Evolutionary conservation across 2,888 invertebrate species (phyloP).

Genomic region (Heliconius ethilla): DNA sequence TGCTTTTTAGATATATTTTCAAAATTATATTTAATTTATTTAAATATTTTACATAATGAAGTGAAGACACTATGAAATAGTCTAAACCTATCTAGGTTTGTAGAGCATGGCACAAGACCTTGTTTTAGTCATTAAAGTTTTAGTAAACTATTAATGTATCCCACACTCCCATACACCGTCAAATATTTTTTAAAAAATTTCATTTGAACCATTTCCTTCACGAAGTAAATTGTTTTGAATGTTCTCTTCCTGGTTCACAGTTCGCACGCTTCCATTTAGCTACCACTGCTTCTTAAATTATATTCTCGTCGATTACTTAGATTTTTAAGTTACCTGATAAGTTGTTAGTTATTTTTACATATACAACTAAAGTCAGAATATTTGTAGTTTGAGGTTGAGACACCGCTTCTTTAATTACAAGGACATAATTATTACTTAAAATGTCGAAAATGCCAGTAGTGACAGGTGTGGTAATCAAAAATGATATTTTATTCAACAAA

Average conservation of each 20-base stretch:
- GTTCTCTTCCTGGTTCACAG: conserved; percentile 45
- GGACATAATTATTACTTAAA: conserved; percentile 46
- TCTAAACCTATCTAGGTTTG: no score
- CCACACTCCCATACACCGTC: not conserved
- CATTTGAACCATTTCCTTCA: conserved; percentile 38
- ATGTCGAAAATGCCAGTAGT: conserved; percentile 47
- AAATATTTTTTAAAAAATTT: conserved; percentile 5
- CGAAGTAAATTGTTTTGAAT: conserved; percentile 49
- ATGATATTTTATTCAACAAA: conserved; percentile 49
- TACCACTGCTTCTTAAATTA: not conserved
- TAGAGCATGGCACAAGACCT: no score
- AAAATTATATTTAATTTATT: no score
- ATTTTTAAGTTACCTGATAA: not conserved
- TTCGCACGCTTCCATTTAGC: conserved; percentile 39
- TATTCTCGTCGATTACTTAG: conserved; percentile 39
- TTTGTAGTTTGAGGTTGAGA: conserved; percentile 11
- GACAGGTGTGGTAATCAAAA: conserved; percentile 48
- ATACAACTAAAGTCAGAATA: not conserved
- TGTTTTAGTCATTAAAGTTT: no score
- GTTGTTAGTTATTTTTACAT: not conserved
- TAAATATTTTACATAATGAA: no score
- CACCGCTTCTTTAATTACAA: conserved; percentile 41
- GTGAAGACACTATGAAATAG: no score
- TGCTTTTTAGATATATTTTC: no score
- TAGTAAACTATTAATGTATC: not conserved